Conservation (phyloP, 2,113 vertebrate species). For the Xiphophorus maculatus region DNA sequence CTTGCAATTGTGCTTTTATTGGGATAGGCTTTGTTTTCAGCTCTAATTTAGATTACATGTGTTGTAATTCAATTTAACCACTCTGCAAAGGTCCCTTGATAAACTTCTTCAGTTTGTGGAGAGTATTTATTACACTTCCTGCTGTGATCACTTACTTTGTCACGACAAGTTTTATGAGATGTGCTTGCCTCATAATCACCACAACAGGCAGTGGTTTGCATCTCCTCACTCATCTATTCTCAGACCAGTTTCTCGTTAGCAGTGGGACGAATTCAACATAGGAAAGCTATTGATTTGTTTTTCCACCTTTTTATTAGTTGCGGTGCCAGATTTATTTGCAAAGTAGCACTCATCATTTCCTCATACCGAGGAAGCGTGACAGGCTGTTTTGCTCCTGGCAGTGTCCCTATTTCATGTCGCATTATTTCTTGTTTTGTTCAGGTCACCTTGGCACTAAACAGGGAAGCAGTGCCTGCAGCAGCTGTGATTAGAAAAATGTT, state of each 20-base stretch:
- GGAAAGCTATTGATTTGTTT: slow-evolving; percentile 63
- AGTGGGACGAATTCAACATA: slow-evolving; percentile 54
- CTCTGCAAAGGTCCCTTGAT: slow-evolving; percentile 64
- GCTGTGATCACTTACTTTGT: slow-evolving; percentile 78
- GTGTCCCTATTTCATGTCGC: slow-evolving; percentile 76
- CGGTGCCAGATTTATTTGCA: slow-evolving; percentile 68
- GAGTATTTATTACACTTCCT: slow-evolving; percentile 69
- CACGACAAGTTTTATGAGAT: slow-evolving; percentile 74
- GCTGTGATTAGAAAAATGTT: slow-evolving; percentile 80
- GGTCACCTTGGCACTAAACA: slow-evolving; percentile 74
- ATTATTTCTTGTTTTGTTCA: slow-evolving; percentile 73
- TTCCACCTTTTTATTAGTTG: slow-evolving; percentile 56
- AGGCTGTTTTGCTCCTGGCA: slow-evolving; percentile 76
- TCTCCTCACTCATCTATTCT: slow-evolving; percentile 52
- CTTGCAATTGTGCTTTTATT: slow-evolving; percentile 38
- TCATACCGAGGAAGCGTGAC: slow-evolving; percentile 65
- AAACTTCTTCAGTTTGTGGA: slow-evolving; percentile 50
- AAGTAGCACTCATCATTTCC: slow-evolving; percentile 72
- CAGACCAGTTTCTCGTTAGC: slow-evolving; percentile 56
- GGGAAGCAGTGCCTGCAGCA: slow-evolving; percentile 71
- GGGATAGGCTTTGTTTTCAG: slow-evolving; percentile 49
- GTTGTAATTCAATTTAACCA: slow-evolving; percentile 71
- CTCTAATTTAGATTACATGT: slow-evolving; percentile 64
- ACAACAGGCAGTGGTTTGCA: slow-evolving; percentile 54
- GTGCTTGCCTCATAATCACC: slow-evolving; percentile 68